Percentiles rank a stretch among this genome's conserved stretches.
Conservation (phyloP, 2,888 invertebrate species). For the Ganaspis brasiliensis region DNA sequence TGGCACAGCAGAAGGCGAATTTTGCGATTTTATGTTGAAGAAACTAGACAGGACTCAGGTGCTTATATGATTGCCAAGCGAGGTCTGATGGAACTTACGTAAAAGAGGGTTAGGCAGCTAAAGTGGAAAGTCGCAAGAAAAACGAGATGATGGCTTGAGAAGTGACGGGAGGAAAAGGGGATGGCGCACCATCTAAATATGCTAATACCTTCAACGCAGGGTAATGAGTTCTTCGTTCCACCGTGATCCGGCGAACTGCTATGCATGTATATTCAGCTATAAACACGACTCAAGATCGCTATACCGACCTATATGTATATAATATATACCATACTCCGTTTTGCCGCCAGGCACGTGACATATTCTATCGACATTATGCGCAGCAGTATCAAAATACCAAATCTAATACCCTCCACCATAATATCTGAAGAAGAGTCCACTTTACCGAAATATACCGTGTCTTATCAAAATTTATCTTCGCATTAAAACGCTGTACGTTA, state of each 20-base stretch:
- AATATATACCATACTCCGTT: conserved; percentile 65
- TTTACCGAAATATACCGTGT: not conserved
- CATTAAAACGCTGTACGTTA: no score
- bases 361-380: conserved; percentile 56
- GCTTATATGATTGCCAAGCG: conserved; percentile 2
- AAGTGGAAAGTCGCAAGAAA: conserved; percentile 54
- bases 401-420: conserved; percentile 11
- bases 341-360: conserved; percentile 60
- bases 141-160: conserved; percentile 64
- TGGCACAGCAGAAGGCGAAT: not conserved
- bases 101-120: conserved; percentile 48
- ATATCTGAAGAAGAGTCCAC: conserved; percentile 2
- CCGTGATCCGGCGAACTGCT: conserved; percentile 72
- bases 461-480: not conserved
- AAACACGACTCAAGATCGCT: conserved; percentile 76
- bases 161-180: conserved; percentile 56
- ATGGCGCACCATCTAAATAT: conserved; percentile 77
- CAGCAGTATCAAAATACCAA: conserved; percentile 14
- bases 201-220: conserved; percentile 76
- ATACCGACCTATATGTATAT: conserved; percentile 44
- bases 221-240: conserved; percentile 79
- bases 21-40: not conserved
- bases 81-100: conserved; percentile 5
- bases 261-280: conserved; percentile 79
- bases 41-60: not conserved